Evolutionary conservation across 2,797 vertebrate species (phyloP).

Genomic region (Alca torda): DNA sequence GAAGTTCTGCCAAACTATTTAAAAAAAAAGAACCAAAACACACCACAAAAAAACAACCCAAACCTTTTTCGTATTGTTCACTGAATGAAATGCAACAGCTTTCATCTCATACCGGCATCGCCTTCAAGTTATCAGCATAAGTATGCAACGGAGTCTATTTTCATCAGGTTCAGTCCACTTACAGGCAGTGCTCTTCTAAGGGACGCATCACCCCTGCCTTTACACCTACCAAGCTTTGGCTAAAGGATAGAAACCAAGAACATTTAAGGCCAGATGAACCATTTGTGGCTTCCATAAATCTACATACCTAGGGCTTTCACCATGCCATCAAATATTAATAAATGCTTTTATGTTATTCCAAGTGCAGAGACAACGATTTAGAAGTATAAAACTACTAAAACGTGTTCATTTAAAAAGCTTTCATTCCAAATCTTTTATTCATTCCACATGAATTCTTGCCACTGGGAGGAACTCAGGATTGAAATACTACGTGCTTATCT

Average conservation of each 20-base stretch:
- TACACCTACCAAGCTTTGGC: neutral
- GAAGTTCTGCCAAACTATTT: neutral
- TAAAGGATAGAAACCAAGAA: neutral
- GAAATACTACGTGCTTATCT: neutral
- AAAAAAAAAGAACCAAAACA: neutral
- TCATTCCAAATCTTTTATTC: neutral
- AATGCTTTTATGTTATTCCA: slow-evolving; percentile 43
- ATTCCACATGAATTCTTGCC: neutral
- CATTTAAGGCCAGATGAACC: neutral
- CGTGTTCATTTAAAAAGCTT: neutral
- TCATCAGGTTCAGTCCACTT: neutral
- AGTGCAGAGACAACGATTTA: slow-evolving; percentile 25
- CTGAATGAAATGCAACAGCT: neutral
- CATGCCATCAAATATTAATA: slow-evolving; percentile 52
- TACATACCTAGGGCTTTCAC: neutral
- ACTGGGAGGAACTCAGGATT: neutral
- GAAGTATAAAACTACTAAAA: neutral
- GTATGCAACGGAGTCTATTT: neutral
- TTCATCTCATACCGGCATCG: neutral
- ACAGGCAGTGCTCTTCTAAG: neutral
- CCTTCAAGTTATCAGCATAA: neutral
- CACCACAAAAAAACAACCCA: neutral
- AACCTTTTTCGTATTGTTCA: neutral
- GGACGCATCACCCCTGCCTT: neutral
- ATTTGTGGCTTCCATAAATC: neutral